phyloP scores from a whole-genome alignment of 64 coral and sea anemone genomes.

The Pocillopora damicornis region DNA sequence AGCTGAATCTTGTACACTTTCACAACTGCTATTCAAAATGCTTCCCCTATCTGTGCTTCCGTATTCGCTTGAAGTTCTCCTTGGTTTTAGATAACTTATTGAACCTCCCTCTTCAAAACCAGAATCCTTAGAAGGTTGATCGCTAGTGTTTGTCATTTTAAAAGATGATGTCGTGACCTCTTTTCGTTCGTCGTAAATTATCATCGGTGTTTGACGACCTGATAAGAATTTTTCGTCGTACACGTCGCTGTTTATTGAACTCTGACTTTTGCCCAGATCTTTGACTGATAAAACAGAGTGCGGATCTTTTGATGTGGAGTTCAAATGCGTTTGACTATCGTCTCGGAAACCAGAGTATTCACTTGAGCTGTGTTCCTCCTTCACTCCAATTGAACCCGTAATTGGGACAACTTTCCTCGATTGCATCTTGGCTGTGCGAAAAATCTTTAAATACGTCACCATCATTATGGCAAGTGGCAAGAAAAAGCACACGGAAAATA shows the following conservation, averaged over 20 bases:
- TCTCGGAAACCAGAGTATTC: not conserved
- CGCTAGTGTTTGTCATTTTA: not conserved
- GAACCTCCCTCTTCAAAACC: not conserved
- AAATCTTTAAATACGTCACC: slow-evolving; percentile 66
- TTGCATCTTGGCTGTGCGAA: slow-evolving; percentile 62
- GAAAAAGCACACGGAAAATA: slow-evolving; percentile 83
- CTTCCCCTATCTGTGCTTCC: not conserved
- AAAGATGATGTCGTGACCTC: not conserved
- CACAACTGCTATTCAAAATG: slow-evolving; percentile 6
- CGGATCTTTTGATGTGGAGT: not conserved
- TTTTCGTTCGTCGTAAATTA: not conserved
- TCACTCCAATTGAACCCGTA: slow-evolving; percentile 38
- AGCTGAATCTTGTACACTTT: slow-evolving; percentile 14
- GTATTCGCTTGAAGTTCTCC: not conserved
- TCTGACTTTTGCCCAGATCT: not conserved
- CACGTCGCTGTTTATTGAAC: slow-evolving; percentile 2
- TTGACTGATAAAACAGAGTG: not conserved
- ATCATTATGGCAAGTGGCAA: slow-evolving; percentile 56
- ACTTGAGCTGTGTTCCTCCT: not conserved
- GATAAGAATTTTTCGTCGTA: not conserved
- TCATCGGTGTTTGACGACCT: not conserved
- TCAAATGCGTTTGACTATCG: not conserved
- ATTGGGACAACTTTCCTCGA: slow-evolving; percentile 62
- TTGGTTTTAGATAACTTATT: not conserved
- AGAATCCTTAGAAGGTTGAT: slow-evolving; percentile 4